Percentiles rank a stretch among this genome's conserved stretches.
These are phyloP conservation scores for Lucilia sericata DNA, from an alignment of 1,140 invertebrate species.

Conservation along the genomic window DNA sequence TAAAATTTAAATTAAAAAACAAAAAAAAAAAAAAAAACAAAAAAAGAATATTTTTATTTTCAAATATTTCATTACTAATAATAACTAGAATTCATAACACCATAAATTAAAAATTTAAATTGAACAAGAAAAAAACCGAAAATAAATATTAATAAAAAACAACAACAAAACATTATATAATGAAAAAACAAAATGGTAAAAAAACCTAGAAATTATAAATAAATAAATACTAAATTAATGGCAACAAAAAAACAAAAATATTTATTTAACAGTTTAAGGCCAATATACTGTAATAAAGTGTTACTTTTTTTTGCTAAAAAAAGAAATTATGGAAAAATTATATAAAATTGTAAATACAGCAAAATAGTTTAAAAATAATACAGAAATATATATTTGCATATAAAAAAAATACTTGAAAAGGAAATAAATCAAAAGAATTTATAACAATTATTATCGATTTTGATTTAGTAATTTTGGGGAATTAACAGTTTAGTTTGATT, in stretches of 20 bases:
- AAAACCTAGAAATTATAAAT: background rate
- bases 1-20: slow-evolving; percentile 40
- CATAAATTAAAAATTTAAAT: slow-evolving; percentile 45
- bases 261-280: slow-evolving; percentile 26
- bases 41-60: background rate
- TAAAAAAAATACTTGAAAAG: background rate
- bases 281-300: slow-evolving; percentile 34
- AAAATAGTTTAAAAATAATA: background rate
- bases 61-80: slow-evolving; percentile 30
- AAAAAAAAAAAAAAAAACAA: no score
- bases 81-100: slow-evolving; percentile 37
- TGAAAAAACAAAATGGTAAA: background rate
- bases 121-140: slow-evolving; percentile 12
- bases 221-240: background rate
- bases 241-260: background rate
- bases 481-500: background rate
- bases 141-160: background rate
- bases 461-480: background rate
- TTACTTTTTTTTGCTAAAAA: slow-evolving; percentile 48
- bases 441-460: background rate
- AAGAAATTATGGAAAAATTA: slow-evolving; percentile 47
- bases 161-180: background rate
- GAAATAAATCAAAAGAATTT: background rate
- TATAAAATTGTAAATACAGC: background rate
- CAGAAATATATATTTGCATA: background rate